These are phyloP conservation scores for Cyanistes caeruleus DNA, from an alignment of 2,113 vertebrate genomes.

Conservation along the genomic window DNA sequence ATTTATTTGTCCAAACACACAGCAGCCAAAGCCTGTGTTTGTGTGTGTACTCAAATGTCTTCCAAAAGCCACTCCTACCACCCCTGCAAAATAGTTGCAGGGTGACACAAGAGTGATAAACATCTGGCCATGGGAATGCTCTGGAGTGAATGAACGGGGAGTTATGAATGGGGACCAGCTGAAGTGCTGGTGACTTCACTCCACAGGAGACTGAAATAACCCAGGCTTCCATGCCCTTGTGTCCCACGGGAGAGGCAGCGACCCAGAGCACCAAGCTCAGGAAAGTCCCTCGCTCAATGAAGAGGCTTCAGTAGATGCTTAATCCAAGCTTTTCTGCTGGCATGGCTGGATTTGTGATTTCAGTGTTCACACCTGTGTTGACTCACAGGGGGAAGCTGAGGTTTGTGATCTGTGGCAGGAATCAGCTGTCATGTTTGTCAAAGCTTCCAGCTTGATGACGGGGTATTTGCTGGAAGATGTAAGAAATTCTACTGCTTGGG, in stretches of 20 bases:
- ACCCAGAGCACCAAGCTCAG: not conserved
- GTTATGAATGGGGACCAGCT: slow-evolving; percentile 3
- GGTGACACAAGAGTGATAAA: slow-evolving; percentile 10
- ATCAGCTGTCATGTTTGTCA: not conserved
- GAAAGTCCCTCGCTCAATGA: not conserved
- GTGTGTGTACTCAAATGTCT: not conserved
- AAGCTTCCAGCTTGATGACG: not conserved
- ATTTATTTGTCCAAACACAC: slow-evolving; percentile 33
- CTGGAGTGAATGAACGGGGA: not conserved
- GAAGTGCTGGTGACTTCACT: not conserved
- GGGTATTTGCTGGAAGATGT: not conserved
- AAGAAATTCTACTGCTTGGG: not conserved
- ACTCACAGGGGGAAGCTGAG: not conserved
- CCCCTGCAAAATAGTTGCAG: slow-evolving; percentile 52
- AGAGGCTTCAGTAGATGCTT: not conserved
- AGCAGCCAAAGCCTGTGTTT: not conserved
- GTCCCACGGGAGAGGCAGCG: not conserved
- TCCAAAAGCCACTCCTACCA: slow-evolving; percentile 49
- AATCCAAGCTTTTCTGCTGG: not conserved
- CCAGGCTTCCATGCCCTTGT: not conserved
- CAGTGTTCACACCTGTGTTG: not conserved
- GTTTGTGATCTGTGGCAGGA: not conserved
- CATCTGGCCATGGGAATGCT: slow-evolving; percentile 26
- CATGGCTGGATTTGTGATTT: not conserved
- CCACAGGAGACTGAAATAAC: accelerated